A percentile compares a stretch with the other conserved stretches of the same genome.
These are phyloP conservation scores for Carcharodon carcharias DNA, from an alignment of 2,797 vertebrate genomes.

Conservation along the genomic window DNA sequence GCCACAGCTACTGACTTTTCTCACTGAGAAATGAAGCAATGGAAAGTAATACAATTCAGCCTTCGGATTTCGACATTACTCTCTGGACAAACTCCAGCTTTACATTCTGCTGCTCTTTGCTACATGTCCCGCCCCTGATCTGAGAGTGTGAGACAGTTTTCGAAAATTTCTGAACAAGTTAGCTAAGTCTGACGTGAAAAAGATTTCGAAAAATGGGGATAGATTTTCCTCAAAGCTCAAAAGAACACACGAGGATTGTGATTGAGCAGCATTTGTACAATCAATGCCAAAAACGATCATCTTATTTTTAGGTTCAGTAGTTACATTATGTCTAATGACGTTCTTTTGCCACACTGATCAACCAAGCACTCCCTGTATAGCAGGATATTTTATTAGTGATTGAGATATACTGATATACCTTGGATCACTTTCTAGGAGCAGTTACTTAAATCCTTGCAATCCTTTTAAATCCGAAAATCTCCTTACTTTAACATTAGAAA, in stretches of 20 bases:
- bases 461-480: background rate
- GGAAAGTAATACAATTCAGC: background rate
- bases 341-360: background rate
- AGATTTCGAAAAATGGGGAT: background rate
- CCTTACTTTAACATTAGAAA: background rate
- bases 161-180: background rate
- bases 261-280: background rate
- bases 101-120: background rate
- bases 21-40: conserved; percentile 50
- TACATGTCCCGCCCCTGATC: background rate
- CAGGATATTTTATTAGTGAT: background rate
- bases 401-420: background rate
- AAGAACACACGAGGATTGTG: background rate
- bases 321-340: background rate
- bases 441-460: background rate
- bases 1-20: conserved; percentile 58
- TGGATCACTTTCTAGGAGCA: background rate
- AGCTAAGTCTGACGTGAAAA: background rate
- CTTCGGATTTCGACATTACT: background rate
- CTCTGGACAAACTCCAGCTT: background rate
- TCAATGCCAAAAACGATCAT: background rate
- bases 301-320: background rate
- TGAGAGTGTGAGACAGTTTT: too few species aligned
- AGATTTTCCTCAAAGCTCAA: background rate
- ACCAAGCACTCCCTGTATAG: background rate